A percentile compares a stretch with the other conserved stretches of the same genome.
Evolutionary conservation across 2,797 vertebrate species (phyloP).

Genomic region (Chelon auratus): DNA sequence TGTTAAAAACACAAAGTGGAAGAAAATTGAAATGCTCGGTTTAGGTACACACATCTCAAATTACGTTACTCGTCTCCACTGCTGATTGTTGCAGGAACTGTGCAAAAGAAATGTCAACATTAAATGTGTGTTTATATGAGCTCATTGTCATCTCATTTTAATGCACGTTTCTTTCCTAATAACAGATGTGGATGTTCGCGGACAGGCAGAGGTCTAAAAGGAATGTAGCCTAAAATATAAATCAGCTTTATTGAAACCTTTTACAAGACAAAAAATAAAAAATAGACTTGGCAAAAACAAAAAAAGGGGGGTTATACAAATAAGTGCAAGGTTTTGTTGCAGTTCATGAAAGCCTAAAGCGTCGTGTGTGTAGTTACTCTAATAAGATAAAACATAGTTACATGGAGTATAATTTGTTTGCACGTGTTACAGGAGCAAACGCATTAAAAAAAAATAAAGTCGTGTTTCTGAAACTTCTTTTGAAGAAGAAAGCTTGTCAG

Average conservation of each 20-base stretch:
- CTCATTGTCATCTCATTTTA: neutral
- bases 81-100: neutral
- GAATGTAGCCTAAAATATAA: constrained; percentile 77
- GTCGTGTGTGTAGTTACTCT: constrained; percentile 73
- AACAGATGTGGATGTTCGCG: neutral
- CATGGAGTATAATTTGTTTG: constrained; percentile 77
- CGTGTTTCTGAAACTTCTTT: constrained; percentile 72
- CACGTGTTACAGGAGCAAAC: constrained; percentile 78
- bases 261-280: constrained; percentile 70
- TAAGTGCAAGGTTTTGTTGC: constrained; percentile 82
- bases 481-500: constrained; percentile 69
- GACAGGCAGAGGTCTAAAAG: constrained; percentile 43
- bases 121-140: neutral
- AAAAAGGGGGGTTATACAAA: constrained; percentile 71
- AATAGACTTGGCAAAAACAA: constrained; percentile 51
- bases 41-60: no score
- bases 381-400: constrained; percentile 75
- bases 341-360: constrained; percentile 77
- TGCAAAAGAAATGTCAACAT: neutral
- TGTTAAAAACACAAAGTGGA: no score
- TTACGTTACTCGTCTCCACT: no score
- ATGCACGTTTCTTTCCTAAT: neutral
- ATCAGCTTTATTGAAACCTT: constrained; percentile 84
- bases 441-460: constrained; percentile 39
- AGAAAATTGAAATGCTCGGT: no score